phyloP scores from a whole-genome alignment of 2,888 invertebrate genomes.

The Morpho achilles region DNA sequence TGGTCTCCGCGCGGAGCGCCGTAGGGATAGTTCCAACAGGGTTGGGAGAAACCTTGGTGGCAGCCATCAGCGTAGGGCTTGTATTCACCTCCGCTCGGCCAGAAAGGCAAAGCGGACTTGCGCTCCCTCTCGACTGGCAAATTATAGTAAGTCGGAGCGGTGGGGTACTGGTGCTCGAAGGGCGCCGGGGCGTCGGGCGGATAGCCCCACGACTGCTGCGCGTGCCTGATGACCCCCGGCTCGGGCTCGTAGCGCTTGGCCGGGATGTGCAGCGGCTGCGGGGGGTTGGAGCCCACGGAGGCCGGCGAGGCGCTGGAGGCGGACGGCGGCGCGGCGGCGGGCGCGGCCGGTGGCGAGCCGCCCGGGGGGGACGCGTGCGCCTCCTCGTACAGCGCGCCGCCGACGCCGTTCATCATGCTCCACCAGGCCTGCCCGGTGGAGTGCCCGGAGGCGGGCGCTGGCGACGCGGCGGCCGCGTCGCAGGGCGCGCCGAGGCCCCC shows the following conservation, averaged over 20 bases:
- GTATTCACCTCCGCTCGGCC: slow-evolving; percentile 84
- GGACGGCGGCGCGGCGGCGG: slow-evolving; percentile 82
- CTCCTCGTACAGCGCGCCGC: slow-evolving; percentile 89
- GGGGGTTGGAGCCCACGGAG: slow-evolving; percentile 83
- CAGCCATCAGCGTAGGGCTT: slow-evolving; percentile 80
- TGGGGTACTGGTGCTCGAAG: slow-evolving; percentile 85
- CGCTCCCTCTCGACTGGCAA: slow-evolving; percentile 82
- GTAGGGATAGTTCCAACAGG: slow-evolving; percentile 87
- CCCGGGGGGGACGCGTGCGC: slow-evolving; percentile 80
- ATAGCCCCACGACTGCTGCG: slow-evolving; percentile 87
- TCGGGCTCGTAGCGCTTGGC: slow-evolving; percentile 87
- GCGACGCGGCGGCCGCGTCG: slow-evolving; percentile 83
- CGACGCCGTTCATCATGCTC: slow-evolving; percentile 89
- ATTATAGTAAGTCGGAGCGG: slow-evolving; percentile 86
- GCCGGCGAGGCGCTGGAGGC: slow-evolving; percentile 79
- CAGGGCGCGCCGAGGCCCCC: slow-evolving; percentile 83
- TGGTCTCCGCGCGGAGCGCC: slow-evolving; percentile 82
- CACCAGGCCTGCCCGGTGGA: slow-evolving; percentile 92
- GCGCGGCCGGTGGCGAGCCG: slow-evolving; percentile 83
- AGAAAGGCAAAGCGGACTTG: slow-evolving; percentile 84
- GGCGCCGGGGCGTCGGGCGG: slow-evolving; percentile 83
- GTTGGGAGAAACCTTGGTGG: slow-evolving; percentile 85
- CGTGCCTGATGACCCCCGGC: slow-evolving; percentile 87
- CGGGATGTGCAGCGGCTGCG: slow-evolving; percentile 92
- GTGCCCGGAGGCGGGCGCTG: slow-evolving; percentile 90